phyloP scores from a whole-genome alignment of 2,113 vertebrate genomes.

The Ophthalmolycus amberensis region DNA sequence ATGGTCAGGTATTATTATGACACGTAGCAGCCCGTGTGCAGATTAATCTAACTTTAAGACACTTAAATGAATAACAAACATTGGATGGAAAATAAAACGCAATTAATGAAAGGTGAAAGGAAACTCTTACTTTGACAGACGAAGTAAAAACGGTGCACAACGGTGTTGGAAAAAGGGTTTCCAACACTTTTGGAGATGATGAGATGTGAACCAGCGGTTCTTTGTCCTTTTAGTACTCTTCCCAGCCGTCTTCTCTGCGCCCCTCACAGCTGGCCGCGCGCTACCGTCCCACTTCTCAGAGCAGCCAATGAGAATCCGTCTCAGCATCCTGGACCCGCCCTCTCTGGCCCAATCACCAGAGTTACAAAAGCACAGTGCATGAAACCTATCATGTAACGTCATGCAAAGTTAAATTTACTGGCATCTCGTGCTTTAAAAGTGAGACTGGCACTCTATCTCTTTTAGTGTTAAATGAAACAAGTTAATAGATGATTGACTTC shows the following conservation, averaged over 20 bases:
- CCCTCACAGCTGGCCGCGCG: slow-evolving; percentile 63
- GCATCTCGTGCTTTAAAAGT: neutral
- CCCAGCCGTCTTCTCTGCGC: slow-evolving; percentile 11
- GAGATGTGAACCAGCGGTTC: slow-evolving; percentile 20
- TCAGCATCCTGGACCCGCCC: slow-evolving; percentile 78
- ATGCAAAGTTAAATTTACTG: neutral
- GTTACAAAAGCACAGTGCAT: slow-evolving; percentile 56
- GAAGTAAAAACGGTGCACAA: neutral
- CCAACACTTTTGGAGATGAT: slow-evolving; percentile 23
- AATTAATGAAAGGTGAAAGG: neutral
- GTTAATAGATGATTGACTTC: neutral
- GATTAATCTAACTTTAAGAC: neutral
- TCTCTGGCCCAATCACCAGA: slow-evolving; percentile 16
- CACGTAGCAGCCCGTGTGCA: neutral
- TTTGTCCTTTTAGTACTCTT: slow-evolving; percentile 56
- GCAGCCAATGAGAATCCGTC: slow-evolving; percentile 65
- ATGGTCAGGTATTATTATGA: neutral
- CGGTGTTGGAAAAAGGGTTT: too few relatives aligned
- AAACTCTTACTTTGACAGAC: slow-evolving; percentile 53
- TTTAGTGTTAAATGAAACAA: neutral
- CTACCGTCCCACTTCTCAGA: slow-evolving; percentile 48
- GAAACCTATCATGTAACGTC: neutral
- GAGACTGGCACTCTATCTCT: neutral
- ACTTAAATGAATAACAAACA: neutral
- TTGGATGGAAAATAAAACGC: neutral